These are phyloP conservation scores for Leptinotarsa undecemlineata DNA, from an alignment of 1,140 invertebrate species.

Conservation along the genomic window DNA sequence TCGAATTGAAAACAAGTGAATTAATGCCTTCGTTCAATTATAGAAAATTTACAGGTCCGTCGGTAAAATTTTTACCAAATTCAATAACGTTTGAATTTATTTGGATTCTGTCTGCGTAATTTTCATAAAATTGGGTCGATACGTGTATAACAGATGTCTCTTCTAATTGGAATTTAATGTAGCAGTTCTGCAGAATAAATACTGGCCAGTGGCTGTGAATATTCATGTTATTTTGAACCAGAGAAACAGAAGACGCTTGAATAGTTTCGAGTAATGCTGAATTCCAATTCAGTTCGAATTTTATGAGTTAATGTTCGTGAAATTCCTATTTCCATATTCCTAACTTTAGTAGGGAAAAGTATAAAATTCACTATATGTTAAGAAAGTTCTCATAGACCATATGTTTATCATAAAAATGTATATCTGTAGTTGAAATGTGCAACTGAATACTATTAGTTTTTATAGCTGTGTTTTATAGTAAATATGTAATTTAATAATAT, in stretches of 20 bases:
- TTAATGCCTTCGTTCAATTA: not conserved
- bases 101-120: constrained; percentile 5
- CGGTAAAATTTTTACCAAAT: not conserved
- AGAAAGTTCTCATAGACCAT: too few relatives aligned
- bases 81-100: constrained; percentile 7
- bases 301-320: not conserved
- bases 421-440: too few relatives aligned
- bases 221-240: constrained; percentile 15
- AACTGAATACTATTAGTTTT: too few relatives aligned
- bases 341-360: too few relatives aligned
- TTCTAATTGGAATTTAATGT: constrained; percentile 20
- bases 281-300: not conserved
- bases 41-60: not conserved
- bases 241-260: not conserved
- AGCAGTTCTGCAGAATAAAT: constrained; percentile 15
- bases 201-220: constrained; percentile 12
- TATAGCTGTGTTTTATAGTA: too few relatives aligned
- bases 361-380: too few relatives aligned
- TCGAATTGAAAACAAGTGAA: constrained; percentile 6
- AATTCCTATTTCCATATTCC: too few relatives aligned
- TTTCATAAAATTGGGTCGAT: constrained; percentile 15
- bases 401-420: too few relatives aligned
- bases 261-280: not conserved
- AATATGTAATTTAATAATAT: too few relatives aligned
- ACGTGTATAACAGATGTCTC: constrained; percentile 17